Base-by-base conservation (phyloP, 1,140 invertebrate species). In the Heliconius nattereri region DNA sequence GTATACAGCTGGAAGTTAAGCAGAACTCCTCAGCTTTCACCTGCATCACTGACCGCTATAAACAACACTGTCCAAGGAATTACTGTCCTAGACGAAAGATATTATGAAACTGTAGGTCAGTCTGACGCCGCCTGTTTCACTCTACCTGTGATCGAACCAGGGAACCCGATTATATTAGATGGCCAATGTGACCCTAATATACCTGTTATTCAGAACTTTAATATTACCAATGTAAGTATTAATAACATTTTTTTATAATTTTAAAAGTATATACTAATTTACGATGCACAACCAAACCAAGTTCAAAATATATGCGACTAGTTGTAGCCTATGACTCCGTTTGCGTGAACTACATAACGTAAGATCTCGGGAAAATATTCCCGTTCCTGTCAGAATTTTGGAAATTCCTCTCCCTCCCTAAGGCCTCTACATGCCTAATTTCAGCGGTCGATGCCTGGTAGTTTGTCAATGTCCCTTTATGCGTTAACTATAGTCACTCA, bases 1-100 rank as follows among this genome's bases (percentile, higher is more conserved):
- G 60, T 66, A 66, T 66, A 83, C 70, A 89, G 87, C 29, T 91
- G 90, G 90, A 93, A 92, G 71, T 81, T 93, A 3, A 91, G 91
- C 52, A 84, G 90, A 54, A 86, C 84, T 0, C 86, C 80, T 54
- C 78, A 84, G 54, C 52, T 92, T 6, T 60, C 87, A 1, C 23
- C 23, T 11, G 75, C 71, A 23, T 81, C 85, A 8, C 82, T 78
- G 26, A 70, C 23, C 19, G 81, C 78, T 2, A 92, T 92, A 9
- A 85, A 89, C 71, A 70, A 35, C 3, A 71, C 75, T 1, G 90
- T 90, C 0, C 40, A 78, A 9, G 81, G 49, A 11, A 76, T 91
- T 16, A 76, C 81, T 29, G 89, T 91, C 0, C 71, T 93, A 3
- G 73, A 87, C n/a, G 70, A 91, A 16, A 79, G 77, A 37, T 92